Percentiles rank a stretch among this genome's conserved stretches.
phyloP scores from a whole-genome alignment of 2,888 invertebrate species.

The Scaptomyza parva region DNA sequence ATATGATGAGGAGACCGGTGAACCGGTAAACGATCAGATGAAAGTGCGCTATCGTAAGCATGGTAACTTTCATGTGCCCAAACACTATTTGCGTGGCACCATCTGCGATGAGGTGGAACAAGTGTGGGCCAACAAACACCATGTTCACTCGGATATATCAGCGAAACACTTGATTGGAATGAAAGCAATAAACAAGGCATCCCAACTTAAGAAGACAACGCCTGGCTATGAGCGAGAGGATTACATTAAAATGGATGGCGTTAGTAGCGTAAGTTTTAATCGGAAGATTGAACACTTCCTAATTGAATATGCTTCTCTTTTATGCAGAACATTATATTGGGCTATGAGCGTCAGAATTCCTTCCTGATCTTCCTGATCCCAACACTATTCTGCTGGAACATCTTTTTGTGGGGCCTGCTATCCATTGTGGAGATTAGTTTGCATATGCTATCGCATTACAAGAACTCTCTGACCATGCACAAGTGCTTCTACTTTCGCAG shows the following conservation, averaged over 20 bases:
- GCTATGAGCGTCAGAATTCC: slow-evolving; percentile 84
- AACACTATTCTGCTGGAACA: slow-evolving; percentile 87
- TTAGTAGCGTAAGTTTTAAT: slow-evolving; percentile 72
- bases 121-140: slow-evolving; percentile 62
- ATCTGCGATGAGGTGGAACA: slow-evolving; percentile 77
- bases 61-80: slow-evolving; percentile 83
- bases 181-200: not conserved
- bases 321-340: slow-evolving; percentile 82
- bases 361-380: slow-evolving; percentile 87
- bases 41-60: slow-evolving; percentile 82
- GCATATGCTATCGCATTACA: slow-evolving; percentile 89
- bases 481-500: slow-evolving; percentile 88
- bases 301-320: not conserved
- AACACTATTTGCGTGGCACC: slow-evolving; percentile 75
- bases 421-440: slow-evolving; percentile 87
- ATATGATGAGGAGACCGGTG: slow-evolving; percentile 84
- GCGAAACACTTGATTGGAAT: slow-evolving; percentile 41
- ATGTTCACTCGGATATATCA: slow-evolving; percentile 46
- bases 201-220: slow-evolving; percentile 31
- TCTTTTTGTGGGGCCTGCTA: slow-evolving; percentile 86
- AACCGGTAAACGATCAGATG: slow-evolving; percentile 79
- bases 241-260: slow-evolving; percentile 82
- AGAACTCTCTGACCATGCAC: slow-evolving; percentile 87
- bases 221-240: slow-evolving; percentile 78
- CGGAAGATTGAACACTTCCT: rapidly evolving